A percentile compares a stretch with the other conserved stretches of the same genome.
Conservation (phyloP, 2,797 vertebrate species). For the Lepilemur septentrionalis region DNA sequence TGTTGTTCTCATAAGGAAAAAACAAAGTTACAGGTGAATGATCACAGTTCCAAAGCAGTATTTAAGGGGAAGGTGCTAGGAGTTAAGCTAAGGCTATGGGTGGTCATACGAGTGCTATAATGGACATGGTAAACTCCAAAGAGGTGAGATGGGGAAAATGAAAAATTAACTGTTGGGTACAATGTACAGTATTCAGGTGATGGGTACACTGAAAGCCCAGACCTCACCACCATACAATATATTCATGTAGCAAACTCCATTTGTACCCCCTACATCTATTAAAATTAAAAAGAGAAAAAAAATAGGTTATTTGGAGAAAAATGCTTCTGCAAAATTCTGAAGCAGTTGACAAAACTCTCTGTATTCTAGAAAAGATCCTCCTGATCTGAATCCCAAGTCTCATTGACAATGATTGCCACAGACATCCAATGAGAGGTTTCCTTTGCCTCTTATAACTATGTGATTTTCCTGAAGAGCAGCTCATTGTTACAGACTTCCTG, state of each 20-base stretch:
- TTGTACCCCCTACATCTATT: not conserved
- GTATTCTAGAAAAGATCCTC: not conserved
- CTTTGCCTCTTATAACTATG: not conserved
- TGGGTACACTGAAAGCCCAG: not conserved
- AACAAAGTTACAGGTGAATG: not conserved
- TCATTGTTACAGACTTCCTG: not conserved
- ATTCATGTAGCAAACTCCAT: not conserved
- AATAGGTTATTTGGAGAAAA: not conserved
- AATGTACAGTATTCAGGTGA: not conserved
- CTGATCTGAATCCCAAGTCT: not conserved
- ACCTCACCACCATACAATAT: not conserved
- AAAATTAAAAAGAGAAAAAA: not conserved
- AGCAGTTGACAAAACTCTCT: not conserved
- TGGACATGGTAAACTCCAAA: not conserved
- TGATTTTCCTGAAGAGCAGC: not conserved
- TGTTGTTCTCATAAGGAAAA: not conserved
- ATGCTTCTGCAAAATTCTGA: not conserved
- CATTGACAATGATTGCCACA: not conserved
- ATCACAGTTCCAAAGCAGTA: not conserved
- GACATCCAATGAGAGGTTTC: not conserved
- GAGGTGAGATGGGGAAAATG: not conserved
- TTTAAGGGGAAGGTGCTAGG: not conserved
- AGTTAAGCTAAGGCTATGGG: not conserved
- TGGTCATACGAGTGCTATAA: not conserved
- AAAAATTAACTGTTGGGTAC: not conserved